A percentile compares a stretch with the other conserved stretches of the same genome.
Conservation (phyloP, 2,888 invertebrate genomes). For the Lasius platythorax region DNA sequence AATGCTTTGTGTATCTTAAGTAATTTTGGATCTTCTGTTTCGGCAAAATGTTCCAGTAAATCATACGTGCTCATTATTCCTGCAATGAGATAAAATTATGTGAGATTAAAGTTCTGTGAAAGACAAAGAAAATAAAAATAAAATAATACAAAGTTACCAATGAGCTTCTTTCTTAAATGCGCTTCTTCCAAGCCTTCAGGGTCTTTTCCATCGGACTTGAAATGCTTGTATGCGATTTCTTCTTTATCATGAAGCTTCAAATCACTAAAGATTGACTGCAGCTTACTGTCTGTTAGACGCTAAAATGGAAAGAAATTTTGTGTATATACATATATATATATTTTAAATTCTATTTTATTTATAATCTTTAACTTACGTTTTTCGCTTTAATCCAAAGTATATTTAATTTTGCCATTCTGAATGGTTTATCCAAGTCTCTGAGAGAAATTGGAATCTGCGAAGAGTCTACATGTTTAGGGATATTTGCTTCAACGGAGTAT, state of each 20-base stretch:
- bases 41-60: conserved; percentile 93
- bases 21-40: conserved; percentile 88
- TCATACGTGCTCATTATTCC: conserved; percentile 94
- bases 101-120: not conserved
- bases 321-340: not conserved
- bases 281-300: conserved; percentile 93
- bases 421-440: conserved; percentile 93
- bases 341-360: not conserved
- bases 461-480: conserved; percentile 83
- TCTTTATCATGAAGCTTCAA: conserved; percentile 97
- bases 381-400: conserved; percentile 96
- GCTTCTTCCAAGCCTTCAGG: conserved; percentile 95
- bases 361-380: conserved; percentile 88
- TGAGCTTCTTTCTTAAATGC: conserved; percentile 92
- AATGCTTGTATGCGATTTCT: conserved; percentile 93
- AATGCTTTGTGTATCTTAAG: conserved; percentile 88
- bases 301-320: conserved; percentile 81
- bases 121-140: not conserved
- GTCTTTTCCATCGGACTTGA: conserved; percentile 94
- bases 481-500: conserved; percentile 89
- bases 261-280: conserved; percentile 95
- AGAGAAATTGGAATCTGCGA: conserved; percentile 86
- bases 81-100: conserved; percentile 71
- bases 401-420: conserved; percentile 96
- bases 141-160: conserved; percentile 86